A percentile compares a stretch with the other conserved stretches of the same genome.
These are phyloP conservation scores for Zoanthus solanderi DNA, from an alignment of 92 coral and sea anemone species.

Conservation along the genomic window DNA sequence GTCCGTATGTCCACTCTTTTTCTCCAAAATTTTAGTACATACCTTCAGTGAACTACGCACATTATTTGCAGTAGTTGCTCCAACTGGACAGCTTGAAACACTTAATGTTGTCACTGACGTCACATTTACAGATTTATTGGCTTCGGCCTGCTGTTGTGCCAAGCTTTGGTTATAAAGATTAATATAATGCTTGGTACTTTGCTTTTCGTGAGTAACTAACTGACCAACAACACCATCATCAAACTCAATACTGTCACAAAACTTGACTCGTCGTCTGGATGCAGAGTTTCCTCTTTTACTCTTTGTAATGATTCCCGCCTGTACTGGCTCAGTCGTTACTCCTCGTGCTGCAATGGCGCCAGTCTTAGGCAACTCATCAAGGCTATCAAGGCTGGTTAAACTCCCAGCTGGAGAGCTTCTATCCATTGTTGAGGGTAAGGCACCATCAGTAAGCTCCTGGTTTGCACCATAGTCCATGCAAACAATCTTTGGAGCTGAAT, in stretches of 20 bases:
- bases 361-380: slow-evolving; percentile 81
- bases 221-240: slow-evolving; percentile 97
- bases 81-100: neutral
- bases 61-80: neutral
- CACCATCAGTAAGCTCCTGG: slow-evolving; percentile 83
- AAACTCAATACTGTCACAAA: slow-evolving; percentile 93
- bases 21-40: neutral
- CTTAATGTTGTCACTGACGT: neutral
- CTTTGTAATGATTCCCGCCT: slow-evolving; percentile 78
- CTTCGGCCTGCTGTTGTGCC: slow-evolving; percentile 23
- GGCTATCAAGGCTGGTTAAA: slow-evolving; percentile 92
- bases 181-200: slow-evolving; percentile 77
- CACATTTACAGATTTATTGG: neutral
- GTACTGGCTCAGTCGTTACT: slow-evolving; percentile 40
- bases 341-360: slow-evolving; percentile 21
- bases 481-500: slow-evolving; percentile 86
- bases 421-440: slow-evolving; percentile 63
- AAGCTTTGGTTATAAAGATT: slow-evolving; percentile 66
- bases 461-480: slow-evolving; percentile 68
- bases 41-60: neutral
- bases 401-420: slow-evolving; percentile 89
- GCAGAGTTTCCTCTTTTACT: slow-evolving; percentile 65
- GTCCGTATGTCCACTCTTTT: neutral
- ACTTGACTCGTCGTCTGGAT: slow-evolving; percentile 84
- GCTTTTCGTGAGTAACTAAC: slow-evolving; percentile 83